Base-by-base conservation (phyloP, 2,888 invertebrate species). In the Tipula vernalis region DNA sequence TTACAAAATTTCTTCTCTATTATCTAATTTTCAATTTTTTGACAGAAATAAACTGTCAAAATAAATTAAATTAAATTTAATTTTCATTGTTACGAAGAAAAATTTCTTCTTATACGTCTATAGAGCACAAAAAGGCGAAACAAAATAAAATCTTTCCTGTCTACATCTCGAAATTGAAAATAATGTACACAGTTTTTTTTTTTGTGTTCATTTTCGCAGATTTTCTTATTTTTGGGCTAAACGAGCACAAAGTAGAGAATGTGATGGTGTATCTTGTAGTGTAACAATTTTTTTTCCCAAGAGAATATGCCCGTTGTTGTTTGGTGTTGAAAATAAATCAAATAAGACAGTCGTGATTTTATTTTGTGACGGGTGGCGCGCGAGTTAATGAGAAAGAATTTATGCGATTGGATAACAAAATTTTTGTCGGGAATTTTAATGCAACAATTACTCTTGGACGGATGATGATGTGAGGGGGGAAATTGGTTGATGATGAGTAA, bases 21-120 rank as follows among this genome's bases (percentile, higher is more conserved):
- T 71, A 71, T 71, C 71, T 71, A 71, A 71, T 71, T 71, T 71
- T 71, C 28, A 71, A 71, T 71, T 71, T 71, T 71, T 71, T 71
- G 71, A 71, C 71, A 71, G 71, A 71, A 71, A 71, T 71, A 71
- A 71, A 71, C 71, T 71, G 71, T 71, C 71, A 71, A 71, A 71
- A 71, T 71, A 71, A 71, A 71, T 71, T 71, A 71, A 71, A 71
- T 71, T 71, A 10, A 28, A 71, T 71, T 71, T 71, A 71, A 71
- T 71, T 71, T 71, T 71, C 71, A 71, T 71, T 71, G 71, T 71
- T 71, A 71, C 28, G 71, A 71, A 28, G 71, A 28, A 71, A 71
- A 71, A 28, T 71, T 71, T 71, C 10, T 28, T 71, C 28, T 10
- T 28, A 28, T 12, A 18, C 8, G 28, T 28, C 6, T 15, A 15